Conservation (phyloP, 2,888 invertebrate genomes). For the Brachyptera risi region DNA sequence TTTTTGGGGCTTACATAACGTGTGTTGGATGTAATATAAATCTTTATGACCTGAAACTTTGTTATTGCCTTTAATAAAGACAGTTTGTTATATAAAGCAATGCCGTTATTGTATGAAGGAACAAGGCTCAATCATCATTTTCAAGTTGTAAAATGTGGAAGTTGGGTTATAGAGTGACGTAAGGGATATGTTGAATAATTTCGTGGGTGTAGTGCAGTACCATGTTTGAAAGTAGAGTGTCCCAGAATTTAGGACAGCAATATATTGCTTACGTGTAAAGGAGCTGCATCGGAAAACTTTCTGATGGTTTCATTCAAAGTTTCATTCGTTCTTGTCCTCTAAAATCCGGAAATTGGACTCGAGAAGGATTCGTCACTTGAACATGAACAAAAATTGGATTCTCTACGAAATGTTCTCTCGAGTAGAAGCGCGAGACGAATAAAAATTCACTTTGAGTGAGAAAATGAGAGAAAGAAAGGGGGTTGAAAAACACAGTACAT, state of each 20-base stretch:
- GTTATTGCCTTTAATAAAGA: neutral
- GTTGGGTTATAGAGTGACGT: too few relatives aligned
- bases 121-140: neutral
- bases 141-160: neutral
- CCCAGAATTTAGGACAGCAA: too few relatives aligned
- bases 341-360: conserved; percentile 27
- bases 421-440: neutral
- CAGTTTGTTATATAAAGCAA: neutral
- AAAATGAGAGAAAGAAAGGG: too few relatives aligned
- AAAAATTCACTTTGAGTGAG: conserved; percentile 10
- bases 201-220: too few relatives aligned
- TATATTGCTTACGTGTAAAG: too few relatives aligned
- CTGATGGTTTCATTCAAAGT: conserved; percentile 15
- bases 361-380: conserved; percentile 27
- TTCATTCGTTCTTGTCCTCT: conserved; percentile 15
- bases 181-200: too few relatives aligned
- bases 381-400: conserved; percentile 25
- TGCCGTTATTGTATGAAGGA: neutral
- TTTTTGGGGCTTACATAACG: too few relatives aligned
- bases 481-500: neutral
- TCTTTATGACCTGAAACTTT: neutral
- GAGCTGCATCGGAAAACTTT: too few relatives aligned
- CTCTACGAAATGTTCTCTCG: conserved; percentile 13
- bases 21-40: neutral
- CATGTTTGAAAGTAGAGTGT: too few relatives aligned